Percentiles rank a stretch among this genome's conserved stretches.
Conservation (phyloP, 2,113 vertebrate species). For the Megalops atlanticus region DNA sequence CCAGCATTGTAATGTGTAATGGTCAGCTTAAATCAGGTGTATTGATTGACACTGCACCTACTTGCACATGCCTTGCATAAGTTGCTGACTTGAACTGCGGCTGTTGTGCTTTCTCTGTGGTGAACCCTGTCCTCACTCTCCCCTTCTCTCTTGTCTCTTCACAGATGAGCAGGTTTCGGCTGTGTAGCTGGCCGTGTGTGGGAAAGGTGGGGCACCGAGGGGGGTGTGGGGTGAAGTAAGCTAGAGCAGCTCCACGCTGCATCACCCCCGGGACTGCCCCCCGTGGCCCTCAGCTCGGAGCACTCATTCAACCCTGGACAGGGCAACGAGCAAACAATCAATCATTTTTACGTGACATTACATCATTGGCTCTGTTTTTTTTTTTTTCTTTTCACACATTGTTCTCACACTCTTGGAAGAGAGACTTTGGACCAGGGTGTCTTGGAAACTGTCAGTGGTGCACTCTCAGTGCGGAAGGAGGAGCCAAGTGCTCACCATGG, state of each 20-base stretch:
- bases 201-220: not conserved
- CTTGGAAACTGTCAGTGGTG: not conserved
- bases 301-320: not conserved
- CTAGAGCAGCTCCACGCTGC: conserved; percentile 40
- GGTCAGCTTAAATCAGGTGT: not conserved
- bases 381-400: no score
- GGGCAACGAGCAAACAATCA: not conserved
- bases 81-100: not conserved
- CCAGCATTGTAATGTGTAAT: not conserved
- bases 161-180: conserved; percentile 95
- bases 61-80: not conserved
- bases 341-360: not conserved
- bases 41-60: not conserved
- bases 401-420: not conserved
- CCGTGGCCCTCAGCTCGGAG: not conserved
- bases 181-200: conserved; percentile 61
- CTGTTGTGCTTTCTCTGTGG: not conserved
- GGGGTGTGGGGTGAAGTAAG: conserved; percentile 30
- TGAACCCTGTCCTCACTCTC: not conserved
- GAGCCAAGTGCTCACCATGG: not conserved
- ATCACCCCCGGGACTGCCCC: not conserved
- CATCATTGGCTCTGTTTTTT: not conserved
- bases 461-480: not conserved
- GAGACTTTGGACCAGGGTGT: not conserved
- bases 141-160: conserved; percentile 45